These are phyloP conservation scores for Tupiocoris notatus DNA, from an alignment of 2,888 invertebrate genomes.

Conservation along the genomic window DNA sequence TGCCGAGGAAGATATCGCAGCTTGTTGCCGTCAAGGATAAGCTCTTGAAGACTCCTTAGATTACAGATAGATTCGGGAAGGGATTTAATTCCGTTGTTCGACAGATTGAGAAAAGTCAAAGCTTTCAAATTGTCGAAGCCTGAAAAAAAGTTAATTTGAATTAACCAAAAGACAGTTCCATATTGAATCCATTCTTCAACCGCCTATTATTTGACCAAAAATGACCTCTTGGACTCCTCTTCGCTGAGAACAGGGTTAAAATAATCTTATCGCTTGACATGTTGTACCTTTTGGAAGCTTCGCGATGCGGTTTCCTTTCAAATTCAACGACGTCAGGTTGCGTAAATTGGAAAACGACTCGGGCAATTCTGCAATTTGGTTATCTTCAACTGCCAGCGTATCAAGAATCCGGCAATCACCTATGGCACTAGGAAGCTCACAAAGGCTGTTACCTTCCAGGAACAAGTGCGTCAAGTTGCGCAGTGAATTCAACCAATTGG, in stretches of 20 bases:
- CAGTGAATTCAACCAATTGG: constrained; percentile 40
- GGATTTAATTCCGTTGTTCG: constrained; percentile 27
- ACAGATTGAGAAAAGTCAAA: constrained; percentile 34
- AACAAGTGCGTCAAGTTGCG: constrained; percentile 39
- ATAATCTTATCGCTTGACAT: neutral
- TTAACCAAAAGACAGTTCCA: no score
- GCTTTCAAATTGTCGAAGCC: constrained; percentile 41
- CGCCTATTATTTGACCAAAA: no score
- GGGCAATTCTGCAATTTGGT: constrained; percentile 40
- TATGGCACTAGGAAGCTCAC: constrained; percentile 36
- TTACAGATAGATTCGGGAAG: constrained; percentile 39
- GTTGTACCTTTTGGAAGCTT: constrained; percentile 34
- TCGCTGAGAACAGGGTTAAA: neutral
- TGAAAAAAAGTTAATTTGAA: constrained; percentile 18
- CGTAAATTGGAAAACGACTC: constrained; percentile 27
- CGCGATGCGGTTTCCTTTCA: constrained; percentile 32
- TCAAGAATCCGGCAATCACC: constrained; percentile 32
- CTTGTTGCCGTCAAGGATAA: constrained; percentile 42
- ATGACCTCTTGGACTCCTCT: neutral
- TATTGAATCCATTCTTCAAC: no score
- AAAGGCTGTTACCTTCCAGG: constrained; percentile 38
- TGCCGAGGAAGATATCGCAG: constrained; percentile 33
- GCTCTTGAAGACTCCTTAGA: constrained; percentile 38
- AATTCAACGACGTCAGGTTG: constrained; percentile 31
- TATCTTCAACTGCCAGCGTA: constrained; percentile 38